Evolutionary conservation across 2,888 invertebrate species (phyloP).

Genomic region (Pedicia rivosa): DNA sequence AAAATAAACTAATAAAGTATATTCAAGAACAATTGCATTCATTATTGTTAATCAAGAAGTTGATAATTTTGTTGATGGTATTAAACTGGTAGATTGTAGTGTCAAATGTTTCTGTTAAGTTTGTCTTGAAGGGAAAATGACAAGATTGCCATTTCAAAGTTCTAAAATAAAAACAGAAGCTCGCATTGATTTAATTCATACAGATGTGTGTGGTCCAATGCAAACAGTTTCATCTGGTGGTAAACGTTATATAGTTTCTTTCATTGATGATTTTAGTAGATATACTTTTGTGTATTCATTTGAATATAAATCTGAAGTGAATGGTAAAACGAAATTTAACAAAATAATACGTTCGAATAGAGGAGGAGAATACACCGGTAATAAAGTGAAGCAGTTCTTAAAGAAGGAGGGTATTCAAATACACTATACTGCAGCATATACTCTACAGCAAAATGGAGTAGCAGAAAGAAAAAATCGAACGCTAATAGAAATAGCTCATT

Average conservation of each 20-base stretch:
- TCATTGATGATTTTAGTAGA: slow-evolving; percentile 19
- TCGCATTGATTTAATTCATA: slow-evolving; percentile 16
- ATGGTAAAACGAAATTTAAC: slow-evolving; percentile 11
- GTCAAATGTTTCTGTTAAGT: slow-evolving; percentile 9
- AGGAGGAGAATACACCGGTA: slow-evolving; percentile 16
- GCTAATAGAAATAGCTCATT: slow-evolving; percentile 14
- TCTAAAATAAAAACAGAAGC: slow-evolving; percentile 8
- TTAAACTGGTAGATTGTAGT: slow-evolving; percentile 10
- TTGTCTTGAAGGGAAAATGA: slow-evolving; percentile 16
- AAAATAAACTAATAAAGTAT: too few species aligned
- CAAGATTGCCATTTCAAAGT: slow-evolving; percentile 15
- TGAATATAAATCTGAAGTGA: slow-evolving; percentile 14
- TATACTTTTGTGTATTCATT: slow-evolving; percentile 16
- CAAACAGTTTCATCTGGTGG: slow-evolving; percentile 13
- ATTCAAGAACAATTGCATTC: too few species aligned
- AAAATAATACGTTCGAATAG: slow-evolving; percentile 13
- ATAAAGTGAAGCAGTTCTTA: slow-evolving; percentile 11
- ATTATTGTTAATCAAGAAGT: background rate
- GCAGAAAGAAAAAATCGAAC: slow-evolving; percentile 15
- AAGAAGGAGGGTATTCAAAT: slow-evolving; percentile 15
- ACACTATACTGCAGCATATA: slow-evolving; percentile 12
- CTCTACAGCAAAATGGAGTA: slow-evolving; percentile 16
- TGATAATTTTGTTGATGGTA: slow-evolving; percentile 8
- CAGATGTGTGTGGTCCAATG: slow-evolving; percentile 20
- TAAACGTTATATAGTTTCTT: slow-evolving; percentile 15